Percentiles rank a stretch among this genome's conserved stretches.
Conservation (phyloP, 2,888 invertebrate genomes). For the Protonemura montana region DNA sequence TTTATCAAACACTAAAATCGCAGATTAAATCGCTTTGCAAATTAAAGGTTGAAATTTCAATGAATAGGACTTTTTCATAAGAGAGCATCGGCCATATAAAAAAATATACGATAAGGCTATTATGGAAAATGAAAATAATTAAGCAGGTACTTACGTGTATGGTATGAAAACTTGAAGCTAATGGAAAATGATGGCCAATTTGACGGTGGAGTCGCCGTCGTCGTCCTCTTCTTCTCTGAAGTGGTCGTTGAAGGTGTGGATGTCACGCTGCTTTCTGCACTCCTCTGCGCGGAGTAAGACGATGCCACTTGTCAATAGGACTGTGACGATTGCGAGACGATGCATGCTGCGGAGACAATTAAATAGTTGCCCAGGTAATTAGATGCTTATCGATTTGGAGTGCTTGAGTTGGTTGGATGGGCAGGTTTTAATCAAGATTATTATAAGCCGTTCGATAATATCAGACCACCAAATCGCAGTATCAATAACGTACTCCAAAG, state of each 20-base stretch:
- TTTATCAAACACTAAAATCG: background rate
- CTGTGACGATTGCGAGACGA: conserved; percentile 21
- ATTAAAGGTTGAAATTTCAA: too few species aligned
- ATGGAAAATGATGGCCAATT: conserved; percentile 35
- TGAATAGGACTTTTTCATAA: too few species aligned
- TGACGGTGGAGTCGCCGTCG: conserved; percentile 10
- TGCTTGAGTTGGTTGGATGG: background rate
- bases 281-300: conserved; percentile 45
- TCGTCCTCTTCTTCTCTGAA: conserved; percentile 46
- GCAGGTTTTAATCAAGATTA: background rate
- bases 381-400: background rate
- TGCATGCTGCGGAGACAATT: conserved; percentile 46
- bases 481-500: background rate
- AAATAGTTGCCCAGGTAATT: background rate
- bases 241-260: conserved; percentile 48
- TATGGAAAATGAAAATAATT: too few species aligned
- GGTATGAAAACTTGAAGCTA: background rate
- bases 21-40: too few species aligned
- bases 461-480: background rate
- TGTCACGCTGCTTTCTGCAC: conserved; percentile 47
- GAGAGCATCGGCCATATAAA: too few species aligned
- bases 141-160: too few species aligned
- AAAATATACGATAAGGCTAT: too few species aligned
- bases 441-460: background rate
- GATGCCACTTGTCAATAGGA: conserved; percentile 40